Evolutionary conservation across 1,140 invertebrate species (phyloP), one percentile per base, ranked within the genome.

Genomic region (Antheraea mylitta): DNA sequence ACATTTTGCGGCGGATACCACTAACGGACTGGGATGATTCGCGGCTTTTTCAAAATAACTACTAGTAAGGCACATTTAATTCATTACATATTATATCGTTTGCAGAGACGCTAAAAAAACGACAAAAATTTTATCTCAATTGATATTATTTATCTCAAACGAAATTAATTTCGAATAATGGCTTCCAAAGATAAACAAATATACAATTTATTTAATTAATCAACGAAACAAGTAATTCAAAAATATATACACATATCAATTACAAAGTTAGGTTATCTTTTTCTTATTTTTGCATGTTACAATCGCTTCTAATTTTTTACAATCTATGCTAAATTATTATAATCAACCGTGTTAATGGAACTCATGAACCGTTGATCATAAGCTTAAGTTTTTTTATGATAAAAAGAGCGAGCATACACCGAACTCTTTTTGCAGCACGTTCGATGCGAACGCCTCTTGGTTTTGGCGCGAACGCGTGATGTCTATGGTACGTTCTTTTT

Each of bases 381-480:
- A n/a, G 19, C 19, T 63, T n/a, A 63, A 16, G 11, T 36, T 48
- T 64, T 38, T 48, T 63, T 69, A n/a, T 53, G 13, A 53, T 53
- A 53, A 53, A 13, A 53, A 53, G 45, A 53, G 45, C 45, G 45
- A 16, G 16, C 45, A 13, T 73, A 45, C 59, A 30, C 22, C 42
- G 19, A 42, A 58, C 48, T 61, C 38, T 36, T 62, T 63, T 63
- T 63, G 61, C 37, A 63, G 4, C 61, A 5, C 7, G 19, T 13
- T 37, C 45, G 66, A 71, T 75, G 73, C 68, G 73, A 77, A 81
- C 78, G 75, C 73, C 76, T 74, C 22, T 68, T 68, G 66, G 64
- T 78, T 84, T 85, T 85, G 76, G 79, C 79, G 82, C 75, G 83
- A 84, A 81, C 77, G 72, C 73, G 72, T 75, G 18, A 45, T 66